These are phyloP conservation scores for Gallinago stenura DNA, from an alignment of 2,797 vertebrate species.

Conservation along the genomic window DNA sequence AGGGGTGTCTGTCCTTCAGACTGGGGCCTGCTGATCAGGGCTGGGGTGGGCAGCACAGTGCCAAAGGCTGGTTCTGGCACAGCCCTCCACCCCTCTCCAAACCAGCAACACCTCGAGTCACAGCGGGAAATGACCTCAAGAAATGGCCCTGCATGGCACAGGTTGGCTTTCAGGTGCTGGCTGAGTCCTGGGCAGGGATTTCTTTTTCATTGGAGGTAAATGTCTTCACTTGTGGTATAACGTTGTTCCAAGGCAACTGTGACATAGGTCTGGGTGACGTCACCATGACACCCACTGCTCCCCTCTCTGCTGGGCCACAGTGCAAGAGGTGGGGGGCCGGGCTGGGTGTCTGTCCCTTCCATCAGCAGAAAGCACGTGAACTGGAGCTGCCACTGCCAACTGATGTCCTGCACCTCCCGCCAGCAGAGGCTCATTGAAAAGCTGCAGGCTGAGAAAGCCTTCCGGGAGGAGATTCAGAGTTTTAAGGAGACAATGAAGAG, in stretches of 20 bases:
- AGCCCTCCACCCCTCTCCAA: neutral
- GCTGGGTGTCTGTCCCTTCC: neutral
- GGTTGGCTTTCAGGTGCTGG: neutral
- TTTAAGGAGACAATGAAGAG: constrained; percentile 33
- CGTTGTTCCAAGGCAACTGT: neutral
- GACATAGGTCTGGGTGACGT: neutral
- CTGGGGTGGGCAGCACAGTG: rapidly evolving
- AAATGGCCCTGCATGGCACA: neutral
- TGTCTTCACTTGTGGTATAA: neutral
- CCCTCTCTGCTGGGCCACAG: neutral
- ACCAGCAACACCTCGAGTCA: neutral
- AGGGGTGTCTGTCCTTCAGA: neutral
- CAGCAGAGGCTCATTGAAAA: constrained; percentile 36
- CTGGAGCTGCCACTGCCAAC: neutral
- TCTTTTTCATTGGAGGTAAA: neutral
- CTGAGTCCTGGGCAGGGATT: neutral
- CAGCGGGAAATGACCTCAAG: neutral
- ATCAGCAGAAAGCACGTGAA: neutral
- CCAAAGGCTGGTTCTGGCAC: neutral
- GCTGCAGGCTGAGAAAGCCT: constrained; percentile 23
- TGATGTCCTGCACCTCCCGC: neutral
- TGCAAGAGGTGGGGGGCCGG: neutral
- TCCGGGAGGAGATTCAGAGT: constrained; percentile 14
- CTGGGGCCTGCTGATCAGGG: rapidly evolving
- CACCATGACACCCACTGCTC: neutral